Evolutionary conservation across 2,888 invertebrate species (phyloP).

Genomic region (Aporophyla nigra): DNA sequence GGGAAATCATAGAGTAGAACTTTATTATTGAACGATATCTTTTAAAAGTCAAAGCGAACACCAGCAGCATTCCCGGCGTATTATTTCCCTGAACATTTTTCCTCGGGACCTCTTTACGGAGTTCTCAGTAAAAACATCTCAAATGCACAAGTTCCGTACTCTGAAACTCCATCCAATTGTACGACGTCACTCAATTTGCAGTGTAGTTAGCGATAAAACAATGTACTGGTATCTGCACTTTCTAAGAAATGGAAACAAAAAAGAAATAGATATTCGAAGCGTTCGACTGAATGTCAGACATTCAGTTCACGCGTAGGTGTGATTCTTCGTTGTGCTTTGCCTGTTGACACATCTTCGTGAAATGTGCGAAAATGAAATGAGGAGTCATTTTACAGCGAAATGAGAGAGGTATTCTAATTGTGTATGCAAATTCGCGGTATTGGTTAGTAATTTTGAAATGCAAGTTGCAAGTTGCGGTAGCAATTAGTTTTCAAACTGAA

Average conservation of each 20-base stretch:
- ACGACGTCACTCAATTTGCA: conserved; percentile 40
- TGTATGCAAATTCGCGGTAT: conserved; percentile 13
- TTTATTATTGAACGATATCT: conserved; percentile 6
- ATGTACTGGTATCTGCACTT: conserved; percentile 50
- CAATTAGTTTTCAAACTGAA: conserved; percentile 13
- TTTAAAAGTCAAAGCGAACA: conserved; percentile 5
- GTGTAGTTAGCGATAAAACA: conserved; percentile 38
- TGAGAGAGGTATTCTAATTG: conserved; percentile 20
- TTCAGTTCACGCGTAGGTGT: conserved; percentile 41
- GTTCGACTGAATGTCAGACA: conserved; percentile 29
- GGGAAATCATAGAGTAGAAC: conserved; percentile 27
- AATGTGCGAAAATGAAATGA: conserved; percentile 10
- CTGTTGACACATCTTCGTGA: conserved; percentile 39
- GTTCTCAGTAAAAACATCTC: conserved; percentile 18
- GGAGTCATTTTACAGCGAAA: conserved; percentile 26
- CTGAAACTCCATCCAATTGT: conserved; percentile 18
- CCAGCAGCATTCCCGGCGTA: background rate
- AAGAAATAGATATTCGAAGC: conserved; percentile 52
- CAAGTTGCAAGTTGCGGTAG: background rate
- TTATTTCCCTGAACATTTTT: background rate
- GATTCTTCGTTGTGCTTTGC: conserved; percentile 47
- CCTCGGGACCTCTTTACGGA: background rate
- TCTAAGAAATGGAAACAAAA: conserved; percentile 47
- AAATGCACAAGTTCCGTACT: conserved; percentile 12
- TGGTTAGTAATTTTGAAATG: background rate